These are phyloP conservation scores for Ochotona curzoniae DNA, from an alignment of 2,113 vertebrate species.

Conservation along the genomic window DNA sequence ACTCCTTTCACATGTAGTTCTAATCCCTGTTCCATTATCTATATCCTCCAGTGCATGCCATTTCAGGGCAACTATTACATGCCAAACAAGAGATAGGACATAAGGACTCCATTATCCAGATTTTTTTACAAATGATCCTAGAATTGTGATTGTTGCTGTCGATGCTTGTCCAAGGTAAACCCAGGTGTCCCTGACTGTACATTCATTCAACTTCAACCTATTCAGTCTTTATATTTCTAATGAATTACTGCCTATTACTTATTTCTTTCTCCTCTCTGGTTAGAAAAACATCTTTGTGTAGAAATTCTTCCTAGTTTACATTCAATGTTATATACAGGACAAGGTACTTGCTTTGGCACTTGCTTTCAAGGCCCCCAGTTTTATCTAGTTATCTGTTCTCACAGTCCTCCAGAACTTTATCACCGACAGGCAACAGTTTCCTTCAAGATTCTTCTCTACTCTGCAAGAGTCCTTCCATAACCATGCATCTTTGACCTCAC, in stretches of 20 bases:
- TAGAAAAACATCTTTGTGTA: not conserved
- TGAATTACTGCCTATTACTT: not conserved
- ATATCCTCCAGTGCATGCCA: not conserved
- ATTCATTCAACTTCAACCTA: not conserved
- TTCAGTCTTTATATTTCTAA: not conserved
- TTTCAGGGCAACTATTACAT: not conserved
- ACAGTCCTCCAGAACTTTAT: not conserved
- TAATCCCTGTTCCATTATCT: not conserved
- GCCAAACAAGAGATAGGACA: not conserved
- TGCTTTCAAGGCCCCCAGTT: not conserved
- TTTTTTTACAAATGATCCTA: not conserved
- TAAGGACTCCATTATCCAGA: not conserved
- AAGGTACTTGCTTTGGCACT: not conserved
- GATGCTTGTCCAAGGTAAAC: not conserved
- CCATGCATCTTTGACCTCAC: not conserved
- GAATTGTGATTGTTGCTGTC: not conserved
- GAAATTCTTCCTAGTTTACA: not conserved
- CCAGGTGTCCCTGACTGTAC: not conserved
- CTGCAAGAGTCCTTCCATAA: not conserved
- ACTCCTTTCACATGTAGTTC: not conserved
- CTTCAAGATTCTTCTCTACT: not conserved
- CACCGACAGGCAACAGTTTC: not conserved
- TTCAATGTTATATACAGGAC: not conserved
- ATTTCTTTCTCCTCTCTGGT: not conserved
- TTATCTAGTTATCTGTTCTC: not conserved